These are phyloP conservation scores for Rhynchomys soricoides DNA, from an alignment of 2,113 vertebrate genomes.

Conservation along the genomic window DNA sequence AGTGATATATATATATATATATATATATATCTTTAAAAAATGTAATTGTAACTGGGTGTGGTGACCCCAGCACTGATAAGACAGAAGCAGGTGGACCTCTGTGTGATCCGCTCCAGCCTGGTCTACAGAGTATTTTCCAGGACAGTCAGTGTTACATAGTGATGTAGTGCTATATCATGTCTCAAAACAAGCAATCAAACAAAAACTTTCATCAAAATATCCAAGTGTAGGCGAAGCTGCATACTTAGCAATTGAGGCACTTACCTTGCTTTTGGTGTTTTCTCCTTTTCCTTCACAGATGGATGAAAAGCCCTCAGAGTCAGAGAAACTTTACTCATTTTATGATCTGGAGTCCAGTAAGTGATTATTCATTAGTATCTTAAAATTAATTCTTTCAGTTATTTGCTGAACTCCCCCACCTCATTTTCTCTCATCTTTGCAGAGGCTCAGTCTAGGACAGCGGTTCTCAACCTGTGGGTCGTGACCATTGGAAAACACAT, in stretches of 20 bases:
- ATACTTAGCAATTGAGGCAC: neutral
- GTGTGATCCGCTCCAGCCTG: too few species aligned
- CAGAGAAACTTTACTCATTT: constrained; percentile 90
- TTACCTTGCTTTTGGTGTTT: constrained; percentile 5
- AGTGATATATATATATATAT: neutral
- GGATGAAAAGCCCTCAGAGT: constrained; percentile 83
- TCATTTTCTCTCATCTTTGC: neutral
- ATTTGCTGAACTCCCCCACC: neutral
- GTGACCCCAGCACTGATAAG: neutral
- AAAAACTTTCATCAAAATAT: neutral
- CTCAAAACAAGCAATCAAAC: neutral
- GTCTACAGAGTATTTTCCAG: neutral
- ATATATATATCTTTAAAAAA: neutral
- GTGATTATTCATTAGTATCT: constrained; percentile 76
- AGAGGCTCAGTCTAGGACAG: neutral
- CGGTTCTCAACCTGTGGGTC: neutral
- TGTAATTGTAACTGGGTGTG: neutral
- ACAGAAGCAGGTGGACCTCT: neutral
- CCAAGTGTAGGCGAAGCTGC: neutral
- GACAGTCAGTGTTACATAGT: neutral
- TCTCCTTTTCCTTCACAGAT: constrained; percentile 85
- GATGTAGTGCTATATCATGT: neutral
- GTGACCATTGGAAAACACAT: neutral
- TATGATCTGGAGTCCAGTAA: constrained; percentile 95
- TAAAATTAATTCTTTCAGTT: neutral